Conservation (phyloP, 2,797 vertebrate species). For the Enteromius argenteus region DNA sequence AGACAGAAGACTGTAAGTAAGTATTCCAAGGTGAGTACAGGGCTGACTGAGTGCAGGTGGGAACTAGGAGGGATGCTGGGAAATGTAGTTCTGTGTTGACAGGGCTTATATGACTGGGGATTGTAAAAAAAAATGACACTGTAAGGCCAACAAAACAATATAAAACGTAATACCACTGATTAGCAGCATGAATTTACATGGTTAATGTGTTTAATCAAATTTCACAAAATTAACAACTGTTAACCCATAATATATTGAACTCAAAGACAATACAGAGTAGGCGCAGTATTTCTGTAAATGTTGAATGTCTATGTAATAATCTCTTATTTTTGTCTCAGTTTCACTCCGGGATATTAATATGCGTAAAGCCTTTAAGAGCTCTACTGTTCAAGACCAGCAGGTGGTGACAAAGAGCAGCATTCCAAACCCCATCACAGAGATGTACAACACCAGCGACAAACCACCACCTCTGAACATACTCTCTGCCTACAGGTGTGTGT, state of each 20-base stretch:
- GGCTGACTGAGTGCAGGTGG: not conserved
- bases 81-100: not conserved
- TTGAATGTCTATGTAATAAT: not conserved
- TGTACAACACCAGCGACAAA: slow-evolving; percentile 85
- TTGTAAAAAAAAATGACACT: not conserved
- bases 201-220: not conserved
- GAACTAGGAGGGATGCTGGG: not conserved
- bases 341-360: slow-evolving; percentile 92
- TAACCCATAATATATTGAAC: not conserved
- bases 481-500: slow-evolving; percentile 83
- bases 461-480: slow-evolving; percentile 87
- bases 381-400: slow-evolving; percentile 88
- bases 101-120: not conserved
- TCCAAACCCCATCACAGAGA: slow-evolving; percentile 83
- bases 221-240: not conserved
- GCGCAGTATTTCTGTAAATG: not conserved
- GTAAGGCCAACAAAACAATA: not conserved
- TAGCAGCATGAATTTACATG: not conserved
- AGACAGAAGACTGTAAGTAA: not conserved
- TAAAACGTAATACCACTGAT: not conserved
- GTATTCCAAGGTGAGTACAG: not conserved
- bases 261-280: not conserved
- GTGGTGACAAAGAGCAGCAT: slow-evolving; percentile 86
- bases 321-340: slow-evolving; percentile 73
- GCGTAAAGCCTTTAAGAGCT: slow-evolving; percentile 90